Base-by-base conservation (phyloP, 2,888 invertebrate genomes). In the Adelognathus sp. region DNA sequence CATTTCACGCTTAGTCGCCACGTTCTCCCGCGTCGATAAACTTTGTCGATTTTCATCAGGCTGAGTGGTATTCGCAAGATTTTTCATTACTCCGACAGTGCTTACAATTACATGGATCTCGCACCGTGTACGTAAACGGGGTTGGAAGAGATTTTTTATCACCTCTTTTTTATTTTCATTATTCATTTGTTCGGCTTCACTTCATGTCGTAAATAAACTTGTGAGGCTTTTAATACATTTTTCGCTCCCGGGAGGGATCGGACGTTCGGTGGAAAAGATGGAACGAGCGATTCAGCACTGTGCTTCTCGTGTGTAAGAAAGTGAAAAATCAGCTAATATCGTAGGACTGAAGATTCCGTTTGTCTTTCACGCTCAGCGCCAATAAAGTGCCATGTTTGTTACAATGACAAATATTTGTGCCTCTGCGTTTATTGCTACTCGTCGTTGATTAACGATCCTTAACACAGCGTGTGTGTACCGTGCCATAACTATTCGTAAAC, bases 41-140 rank as follows among this genome's bases (percentile, higher is more conserved):
- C 46, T 24, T n/a, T n/a, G n/a, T 64, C 14, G 27, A 64, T 29
- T 64, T 50, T 64, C 46, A 64, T 64, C 46, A 50, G 21, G 64
- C 64, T 3, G 36, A 64, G 50, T 64, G 31, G 9, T n/a, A n/a
- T 64, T 33, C 33, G 11, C 33, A 46, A 24, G 50, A 64, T 24
- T 21, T 50, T 64, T 21, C 1, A 50, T 7, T 24, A 14, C 18
- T n/a, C 16, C n/a, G n/a, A 50, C 33, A 31, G 33, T n/a, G 39
- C 3, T 3, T 11, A 18, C 50, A 2, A 21, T 33, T 29, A 3
- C 33, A 52, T 44, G 29, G 18, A 63, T 44, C 11, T 14, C 7
- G n/a, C n/a, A n/a, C n/a, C n/a, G n/a, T n/a, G n/a, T n/a, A n/a
- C n/a, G n/a, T n/a, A n/a, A n/a, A n/a, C n/a, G n/a, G n/a, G n/a